Base-by-base conservation (phyloP, 2,797 vertebrate species). In the Aeoliscus strigatus region DNA sequence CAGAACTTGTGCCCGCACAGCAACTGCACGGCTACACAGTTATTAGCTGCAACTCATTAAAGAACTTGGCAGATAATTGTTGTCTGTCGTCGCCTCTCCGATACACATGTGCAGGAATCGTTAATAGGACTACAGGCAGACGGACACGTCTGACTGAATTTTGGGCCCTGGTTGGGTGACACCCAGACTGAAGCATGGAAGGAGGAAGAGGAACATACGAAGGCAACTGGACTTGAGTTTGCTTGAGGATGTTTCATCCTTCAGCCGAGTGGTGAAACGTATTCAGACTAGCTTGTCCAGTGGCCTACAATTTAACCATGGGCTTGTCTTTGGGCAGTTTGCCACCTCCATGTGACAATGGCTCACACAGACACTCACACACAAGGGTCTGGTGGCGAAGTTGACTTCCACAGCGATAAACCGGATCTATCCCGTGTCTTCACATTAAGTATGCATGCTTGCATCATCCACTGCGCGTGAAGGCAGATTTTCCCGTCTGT, bases 131-230 rank as follows among this genome's bases (percentile, higher is more conserved):
- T 70, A 49, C 53, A 58, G 40, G 43, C 31, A 43, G 49, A 70
- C 14, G 44, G 64, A 61, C 40, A 50, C 14, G 29, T 12, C 44
- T 71, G 63, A 77, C 75, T 60, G 58, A 66, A 75, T 63, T 73
- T 48, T 54, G 47, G 67, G 54, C 51, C 42, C 51, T 18, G 57
- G 39, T 27, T 37, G 53, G 42, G 45, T 53, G 58, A 75, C 60
- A 55, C 59, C 44, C 27, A 59, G 55, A 56, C 67, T 64, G 3
- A 10, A 66, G 49, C 15, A 14, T 45, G 35, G 64, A 55, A 46
- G 14, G 26, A 23, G 17, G 49, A 2, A 12, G 8, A 2, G 15
- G 26, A 8, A 29, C 30, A 73, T 75, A n/a, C n/a, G n/a, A n/a
- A n/a, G n/a, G n/a, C n/a, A n/a, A n/a, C n/a, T n/a, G n/a, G n/a